These are phyloP conservation scores for Penelope pileata DNA, from an alignment of 2,113 vertebrate genomes.

Conservation along the genomic window DNA sequence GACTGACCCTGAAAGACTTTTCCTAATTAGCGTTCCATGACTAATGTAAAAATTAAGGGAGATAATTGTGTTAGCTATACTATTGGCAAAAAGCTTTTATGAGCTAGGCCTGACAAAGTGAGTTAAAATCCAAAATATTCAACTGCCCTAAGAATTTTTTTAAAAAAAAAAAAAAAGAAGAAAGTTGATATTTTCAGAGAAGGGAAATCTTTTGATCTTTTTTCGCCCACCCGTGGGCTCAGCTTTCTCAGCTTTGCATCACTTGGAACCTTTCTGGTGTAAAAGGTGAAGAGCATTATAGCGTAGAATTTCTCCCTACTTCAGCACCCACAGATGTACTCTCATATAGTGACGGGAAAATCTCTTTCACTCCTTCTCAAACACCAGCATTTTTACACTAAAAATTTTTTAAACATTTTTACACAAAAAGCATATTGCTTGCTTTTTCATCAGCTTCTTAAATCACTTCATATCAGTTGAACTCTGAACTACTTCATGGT, in stretches of 20 bases:
- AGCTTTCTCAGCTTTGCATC: not conserved
- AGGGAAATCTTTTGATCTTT: not conserved
- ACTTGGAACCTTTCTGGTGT: not conserved
- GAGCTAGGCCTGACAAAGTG: not conserved
- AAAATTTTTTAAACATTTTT: too few species aligned
- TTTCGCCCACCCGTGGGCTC: not conserved
- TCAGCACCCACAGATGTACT: accelerated
- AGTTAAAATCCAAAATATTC: not conserved
- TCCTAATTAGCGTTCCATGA: not conserved
- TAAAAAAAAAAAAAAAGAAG: too few species aligned
- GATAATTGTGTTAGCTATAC: slow-evolving; percentile 21
- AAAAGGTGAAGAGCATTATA: not conserved
- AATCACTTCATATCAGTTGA: not conserved
- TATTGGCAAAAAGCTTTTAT: slow-evolving; percentile 20
- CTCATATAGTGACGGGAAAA: not conserved
- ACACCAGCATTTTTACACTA: not conserved
- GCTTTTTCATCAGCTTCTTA: not conserved
- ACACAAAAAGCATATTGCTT: not conserved
- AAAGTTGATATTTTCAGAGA: not conserved
- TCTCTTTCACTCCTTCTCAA: not conserved
- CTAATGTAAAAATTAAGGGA: slow-evolving; percentile 47
- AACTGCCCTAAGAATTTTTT: not conserved
- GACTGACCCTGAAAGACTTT: slow-evolving; percentile 25
- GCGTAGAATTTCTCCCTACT: not conserved
- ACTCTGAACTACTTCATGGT: not conserved